Evolutionary conservation across 2,113 vertebrate species (phyloP).

Genomic region (Gymnogyps californianus): DNA sequence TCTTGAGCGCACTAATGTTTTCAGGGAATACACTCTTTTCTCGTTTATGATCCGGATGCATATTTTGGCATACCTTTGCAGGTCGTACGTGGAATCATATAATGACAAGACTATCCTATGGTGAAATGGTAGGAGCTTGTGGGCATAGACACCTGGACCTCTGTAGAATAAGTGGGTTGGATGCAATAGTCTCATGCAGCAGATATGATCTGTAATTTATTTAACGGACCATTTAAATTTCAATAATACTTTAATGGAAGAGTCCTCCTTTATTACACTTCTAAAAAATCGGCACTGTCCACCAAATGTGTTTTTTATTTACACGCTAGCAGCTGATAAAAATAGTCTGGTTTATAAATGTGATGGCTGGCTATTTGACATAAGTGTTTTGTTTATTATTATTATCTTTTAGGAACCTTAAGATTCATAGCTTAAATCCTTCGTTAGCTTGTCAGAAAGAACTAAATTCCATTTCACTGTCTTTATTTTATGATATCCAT

Average conservation of each 20-base stretch:
- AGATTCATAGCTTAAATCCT: background rate
- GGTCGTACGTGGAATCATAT: background rate
- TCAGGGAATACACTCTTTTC: background rate
- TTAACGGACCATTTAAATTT: background rate
- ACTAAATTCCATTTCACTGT: background rate
- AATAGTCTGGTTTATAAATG: background rate
- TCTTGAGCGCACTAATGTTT: background rate
- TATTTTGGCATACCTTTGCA: background rate
- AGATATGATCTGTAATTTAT: background rate
- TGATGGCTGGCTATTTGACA: background rate
- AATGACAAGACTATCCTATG: background rate
- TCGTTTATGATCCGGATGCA: background rate
- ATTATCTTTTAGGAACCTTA: background rate
- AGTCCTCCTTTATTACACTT: background rate
- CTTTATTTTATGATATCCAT: background rate
- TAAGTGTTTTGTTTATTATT: background rate
- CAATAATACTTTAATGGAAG: background rate
- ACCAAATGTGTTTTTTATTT: background rate
- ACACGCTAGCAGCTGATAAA: background rate
- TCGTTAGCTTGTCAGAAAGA: background rate
- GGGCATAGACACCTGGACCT: background rate
- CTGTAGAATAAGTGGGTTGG: background rate
- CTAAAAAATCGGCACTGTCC: background rate
- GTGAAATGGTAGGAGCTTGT: background rate
- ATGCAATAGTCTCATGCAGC: background rate